phyloP scores from a whole-genome alignment of 2,888 invertebrate genomes.

The Tachina lurida region DNA sequence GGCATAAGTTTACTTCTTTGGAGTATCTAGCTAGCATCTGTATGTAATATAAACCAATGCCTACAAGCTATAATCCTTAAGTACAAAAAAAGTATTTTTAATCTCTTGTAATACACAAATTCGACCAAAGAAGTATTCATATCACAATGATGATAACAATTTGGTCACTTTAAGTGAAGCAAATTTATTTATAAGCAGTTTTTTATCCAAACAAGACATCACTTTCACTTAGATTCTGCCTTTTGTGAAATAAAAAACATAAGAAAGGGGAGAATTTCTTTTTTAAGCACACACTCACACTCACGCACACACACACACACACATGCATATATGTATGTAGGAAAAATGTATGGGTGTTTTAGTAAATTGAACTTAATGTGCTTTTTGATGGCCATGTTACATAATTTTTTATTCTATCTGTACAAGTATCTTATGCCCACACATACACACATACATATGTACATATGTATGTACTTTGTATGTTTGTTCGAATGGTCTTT shows the following conservation, averaged over 20 bases:
- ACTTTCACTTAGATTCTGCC: slow-evolving; percentile 19
- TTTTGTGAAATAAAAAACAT: not conserved
- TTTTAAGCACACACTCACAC: slow-evolving; percentile 28
- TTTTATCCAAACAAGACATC: slow-evolving; percentile 72
- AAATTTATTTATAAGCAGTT: slow-evolving; percentile 82
- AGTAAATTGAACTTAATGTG: slow-evolving; percentile 81
- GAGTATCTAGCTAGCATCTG: slow-evolving; percentile 25
- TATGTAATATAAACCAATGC: slow-evolving; percentile 71
- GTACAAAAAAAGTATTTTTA: slow-evolving; percentile 81
- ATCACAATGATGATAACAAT: slow-evolving; percentile 82
- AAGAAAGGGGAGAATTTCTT: slow-evolving; percentile 29
- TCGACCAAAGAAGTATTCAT: slow-evolving; percentile 71
- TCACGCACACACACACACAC: slow-evolving; percentile 8
- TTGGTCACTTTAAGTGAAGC: slow-evolving; percentile 83
- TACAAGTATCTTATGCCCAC: not conserved
- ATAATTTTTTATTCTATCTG: slow-evolving; percentile 69
- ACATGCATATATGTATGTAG: not conserved
- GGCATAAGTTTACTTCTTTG: slow-evolving; percentile 41
- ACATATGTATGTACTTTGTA: not conserved
- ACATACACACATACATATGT: not conserved
- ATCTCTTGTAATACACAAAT: slow-evolving; percentile 74
- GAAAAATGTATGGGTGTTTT: slow-evolving; percentile 74
- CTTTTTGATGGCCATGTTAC: slow-evolving; percentile 79
- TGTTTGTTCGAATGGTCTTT: slow-evolving; percentile 31
- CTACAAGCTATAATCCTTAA: slow-evolving; percentile 74